Base-by-base conservation (phyloP, 2,113 vertebrate genomes). In the Xenopus tropicalis region DNA sequence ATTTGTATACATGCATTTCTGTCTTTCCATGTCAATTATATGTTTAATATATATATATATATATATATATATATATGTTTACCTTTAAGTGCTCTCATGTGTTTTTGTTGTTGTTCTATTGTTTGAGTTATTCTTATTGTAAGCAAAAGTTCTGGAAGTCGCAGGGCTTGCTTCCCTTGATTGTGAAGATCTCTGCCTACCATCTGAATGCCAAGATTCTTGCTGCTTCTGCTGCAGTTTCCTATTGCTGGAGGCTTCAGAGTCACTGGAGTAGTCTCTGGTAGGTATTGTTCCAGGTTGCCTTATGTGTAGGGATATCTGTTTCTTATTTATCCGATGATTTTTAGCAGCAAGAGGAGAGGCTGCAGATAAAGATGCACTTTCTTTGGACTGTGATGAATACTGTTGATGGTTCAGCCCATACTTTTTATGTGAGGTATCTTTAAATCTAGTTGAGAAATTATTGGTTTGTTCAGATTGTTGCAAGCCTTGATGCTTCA, bases 351-450 rank as follows among this genome's bases (percentile, higher is more conserved):
- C 43, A 44, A 37, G 29, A 8, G 29, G 29, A 43, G 29, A 24
- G 9, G 42, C 48, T 22, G 13, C 23, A 51, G 24, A 8, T 69
- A 44, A 54, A 21, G 24, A 43, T 14, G 16, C 14, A 5, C 11
- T 2, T 22, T 69, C 72, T 54, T 25, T 75, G 66, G 66, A 46
- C 21, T 66, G 51, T 23, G 57, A 59, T 22, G 11, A 23, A 54
- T 13, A 14, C 14, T 54, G 52, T n/a, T n/a, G 52, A 54, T 54
- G 52, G 8, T n/a, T 37, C 10, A 37, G 5, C 29, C 29, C 29
- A 37, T 37, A 9, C 29, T 9, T 5, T 37, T 37, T 54, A 4
- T 54, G 52, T 20, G 16, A 9, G 8, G 3, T 2, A 8, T 54
- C 8, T 10, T n/a, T 54, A 2, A 17, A n/a, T 17, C 46, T 14